Base-by-base conservation (phyloP, 2,113 vertebrate species). In the Salvelinus sp. region DNA sequence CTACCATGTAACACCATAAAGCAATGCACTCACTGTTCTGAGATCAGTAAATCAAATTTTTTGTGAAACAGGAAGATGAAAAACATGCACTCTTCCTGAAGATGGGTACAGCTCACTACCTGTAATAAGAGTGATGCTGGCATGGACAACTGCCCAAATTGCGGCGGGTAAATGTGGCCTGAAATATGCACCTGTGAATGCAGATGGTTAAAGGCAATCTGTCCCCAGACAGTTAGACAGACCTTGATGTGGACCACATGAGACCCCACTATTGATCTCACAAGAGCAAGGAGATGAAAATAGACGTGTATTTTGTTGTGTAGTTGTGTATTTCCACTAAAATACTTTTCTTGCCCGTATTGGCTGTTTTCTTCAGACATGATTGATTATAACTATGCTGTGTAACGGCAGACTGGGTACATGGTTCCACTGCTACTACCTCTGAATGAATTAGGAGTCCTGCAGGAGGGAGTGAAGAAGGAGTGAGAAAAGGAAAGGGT, bases 201-300 rank as follows among this genome's bases (percentile, higher is more conserved):
- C 30, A 57, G 82, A 74, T 3, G 22, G 69, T 70, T 78, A 74
- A 85, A 88, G 22, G 70, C 78, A 82, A 78, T 80, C 76, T 71
- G 63, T 74, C 71, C 69, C 2, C 69, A 7, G 77, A 72, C 75
- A 64, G 76, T 83, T 44, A 25, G 22, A 65, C 50, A 74, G 86
- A 82, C 82, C 76, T 25, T 9, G 38, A 44, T 44, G 38, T 44
- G 38, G 9, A 44, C 25, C 44, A 14, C 44, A 58, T 69, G 33
- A 75, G 72, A 48, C 79, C 22, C 25, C 33, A n/a, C 38, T 10
- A 44, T 44, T 23, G 72, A 76, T 81, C 71, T 73, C 60, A n/a
- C 4, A 47, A 72, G 38, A 73, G 0, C 10, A 20, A 57, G 20
- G 3, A 60, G 57, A 78, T 78, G 78, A 38, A 79, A 82, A 84